Evolutionary conservation across 2,113 vertebrate species (phyloP), one percentile per base, ranked within the genome.

Genomic region (Charadrius vociferus): DNA sequence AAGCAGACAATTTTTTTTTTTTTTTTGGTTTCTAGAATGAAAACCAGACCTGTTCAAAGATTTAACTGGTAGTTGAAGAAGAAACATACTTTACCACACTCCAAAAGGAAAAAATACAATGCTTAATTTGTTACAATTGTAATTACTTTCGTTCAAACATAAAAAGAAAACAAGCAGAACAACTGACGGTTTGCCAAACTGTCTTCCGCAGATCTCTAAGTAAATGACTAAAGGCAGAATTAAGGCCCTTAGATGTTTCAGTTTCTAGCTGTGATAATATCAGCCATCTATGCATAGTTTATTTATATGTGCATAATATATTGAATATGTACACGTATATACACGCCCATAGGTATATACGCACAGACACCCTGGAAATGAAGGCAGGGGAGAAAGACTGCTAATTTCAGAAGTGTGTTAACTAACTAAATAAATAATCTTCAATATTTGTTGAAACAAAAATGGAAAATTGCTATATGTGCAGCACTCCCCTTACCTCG

Each of bases 81-180:
- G 68, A 95, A 96, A 88, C 12, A 83, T 34, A 61, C 24, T 83
- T 79, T n/a, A 59, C 47, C 30, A 83, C 39, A 77, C 85, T 91
- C 41, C 22, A 83, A 95, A 81, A 91, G 30, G 26, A 89, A 94
- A 79, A 94, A 87, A 39, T 70, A 27, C 24, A 81, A 73, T 49
- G 29, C 7, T 87, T 95, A 93, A 97, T 96, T 97, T 98, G 43
- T 97, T 96, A 55, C 78, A 83, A 91, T 84, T 37, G 49, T 82
- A 97, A 97, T 95, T 97, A 75, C 39, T 95, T 96, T 93, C 50
- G 77, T 97, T 96, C 67, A 96, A 65, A 95, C n/a, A 96, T 75
- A 91, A 27, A 89, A 93, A 73, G 22, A 90, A 96, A 83, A 83
- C 63, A 97, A 92, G n/a, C 7, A 82, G 41, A 97, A n/a, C 20